These are phyloP conservation scores for Lycophotia porphyrea DNA, from an alignment of 2,888 invertebrate species.

Conservation along the genomic window DNA sequence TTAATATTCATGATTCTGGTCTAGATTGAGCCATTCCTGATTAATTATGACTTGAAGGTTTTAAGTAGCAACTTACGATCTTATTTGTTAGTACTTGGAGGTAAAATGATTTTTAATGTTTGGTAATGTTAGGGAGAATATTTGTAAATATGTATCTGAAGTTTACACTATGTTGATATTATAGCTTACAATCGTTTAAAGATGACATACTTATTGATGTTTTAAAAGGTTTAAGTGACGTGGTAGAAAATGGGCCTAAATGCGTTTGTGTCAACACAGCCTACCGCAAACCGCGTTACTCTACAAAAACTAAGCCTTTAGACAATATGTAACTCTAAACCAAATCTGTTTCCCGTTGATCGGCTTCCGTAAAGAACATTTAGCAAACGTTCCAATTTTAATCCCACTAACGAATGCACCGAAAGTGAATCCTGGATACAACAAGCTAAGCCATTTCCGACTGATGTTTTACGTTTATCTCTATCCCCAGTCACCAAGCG, in stretches of 20 bases:
- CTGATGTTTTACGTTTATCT: conserved; percentile 61
- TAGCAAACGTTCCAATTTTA: conserved; percentile 35
- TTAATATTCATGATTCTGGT: no score
- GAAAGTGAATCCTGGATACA: conserved; percentile 57
- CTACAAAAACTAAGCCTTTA: not conserved
- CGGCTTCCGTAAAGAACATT: conserved; percentile 31
- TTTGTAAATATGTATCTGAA: no score
- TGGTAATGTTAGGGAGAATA: no score
- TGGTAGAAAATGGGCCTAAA: not conserved
- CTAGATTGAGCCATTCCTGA: no score
- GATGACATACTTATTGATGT: not conserved
- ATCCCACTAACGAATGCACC: conserved; percentile 66
- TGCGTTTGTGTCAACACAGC: not conserved
- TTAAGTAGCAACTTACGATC: no score
- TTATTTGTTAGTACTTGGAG: no score
- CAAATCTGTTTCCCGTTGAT: conserved; percentile 33
- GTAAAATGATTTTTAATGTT: no score
- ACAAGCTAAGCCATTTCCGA: conserved; percentile 55
- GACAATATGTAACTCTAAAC: not conserved
- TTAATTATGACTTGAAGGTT: no score
- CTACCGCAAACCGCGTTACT: not conserved
- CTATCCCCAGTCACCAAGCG: conserved; percentile 36
- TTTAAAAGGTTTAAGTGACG: not conserved
- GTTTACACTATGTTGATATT: no score
- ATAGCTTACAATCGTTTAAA: not conserved